Evolutionary conservation across 2,888 invertebrate species (phyloP).

Genomic region (Himalopsyche kuldschensis): DNA sequence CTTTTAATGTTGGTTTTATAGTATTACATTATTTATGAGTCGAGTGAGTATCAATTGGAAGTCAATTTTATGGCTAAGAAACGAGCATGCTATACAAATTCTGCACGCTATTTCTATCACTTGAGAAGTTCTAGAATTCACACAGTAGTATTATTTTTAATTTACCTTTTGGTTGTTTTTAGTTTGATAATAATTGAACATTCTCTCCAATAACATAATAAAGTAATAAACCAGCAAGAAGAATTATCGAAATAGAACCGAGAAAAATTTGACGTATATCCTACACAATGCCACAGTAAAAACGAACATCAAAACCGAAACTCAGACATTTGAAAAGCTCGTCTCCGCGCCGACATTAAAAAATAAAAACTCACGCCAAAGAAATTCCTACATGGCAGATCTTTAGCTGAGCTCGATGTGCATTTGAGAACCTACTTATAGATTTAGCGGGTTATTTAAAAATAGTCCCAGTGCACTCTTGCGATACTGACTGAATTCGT

Average conservation of each 20-base stretch:
- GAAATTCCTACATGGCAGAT: conserved; percentile 1
- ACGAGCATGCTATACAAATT: no score
- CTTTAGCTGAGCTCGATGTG: neutral
- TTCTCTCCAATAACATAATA: no score
- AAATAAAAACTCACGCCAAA: neutral
- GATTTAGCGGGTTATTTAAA: neutral
- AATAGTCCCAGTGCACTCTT: neutral
- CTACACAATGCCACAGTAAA: neutral
- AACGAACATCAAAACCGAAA: neutral
- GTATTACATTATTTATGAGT: no score
- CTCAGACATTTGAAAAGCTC: neutral
- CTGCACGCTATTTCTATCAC: no score
- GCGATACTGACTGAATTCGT: neutral
- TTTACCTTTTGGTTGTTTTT: no score
- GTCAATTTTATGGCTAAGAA: no score
- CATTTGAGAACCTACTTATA: neutral
- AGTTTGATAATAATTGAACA: no score
- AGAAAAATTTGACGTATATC: neutral
- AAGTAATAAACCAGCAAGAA: no score
- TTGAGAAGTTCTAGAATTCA: no score
- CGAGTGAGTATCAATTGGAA: no score
- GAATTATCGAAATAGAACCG: neutral
- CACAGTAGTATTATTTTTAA: no score
- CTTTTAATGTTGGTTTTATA: no score
- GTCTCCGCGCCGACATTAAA: neutral